Conservation (phyloP, 1,140 invertebrate species). For the Atopsyche davidsoni region DNA sequence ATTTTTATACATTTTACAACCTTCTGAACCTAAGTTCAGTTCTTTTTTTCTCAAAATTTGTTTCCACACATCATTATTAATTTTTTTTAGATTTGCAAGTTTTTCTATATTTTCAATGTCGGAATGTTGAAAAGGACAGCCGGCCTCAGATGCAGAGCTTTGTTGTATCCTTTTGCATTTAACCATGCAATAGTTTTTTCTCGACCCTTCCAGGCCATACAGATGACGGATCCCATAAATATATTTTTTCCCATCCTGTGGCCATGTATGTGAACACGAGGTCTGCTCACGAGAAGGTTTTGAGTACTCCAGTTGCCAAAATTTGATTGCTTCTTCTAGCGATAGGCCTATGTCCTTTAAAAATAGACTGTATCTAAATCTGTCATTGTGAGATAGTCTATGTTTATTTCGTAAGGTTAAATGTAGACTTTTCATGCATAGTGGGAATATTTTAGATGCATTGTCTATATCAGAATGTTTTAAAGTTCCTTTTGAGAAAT, state of each 20-base stretch:
- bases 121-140: slow-evolving; percentile 56
- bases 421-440: slow-evolving; percentile 71
- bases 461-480: slow-evolving; percentile 46
- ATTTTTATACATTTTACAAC: slow-evolving; percentile 23
- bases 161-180: slow-evolving; percentile 51
- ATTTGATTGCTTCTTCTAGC: slow-evolving; percentile 55
- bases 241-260: slow-evolving; percentile 56
- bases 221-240: slow-evolving; percentile 65
- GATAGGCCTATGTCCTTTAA: slow-evolving; percentile 65
- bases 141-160: slow-evolving; percentile 50
- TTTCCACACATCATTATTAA: slow-evolving; percentile 11
- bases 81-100: slow-evolving; percentile 33
- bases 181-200: slow-evolving; percentile 54
- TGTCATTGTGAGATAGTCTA: slow-evolving; percentile 65
- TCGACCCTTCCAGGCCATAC: slow-evolving; percentile 64
- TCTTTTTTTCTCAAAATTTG: slow-evolving; percentile 15
- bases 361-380: slow-evolving; percentile 64
- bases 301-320: slow-evolving; percentile 63
- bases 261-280: slow-evolving; percentile 58
- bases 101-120: slow-evolving; percentile 43
- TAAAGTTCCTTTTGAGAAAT: slow-evolving; percentile 33
- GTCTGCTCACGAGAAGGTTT: slow-evolving; percentile 45
- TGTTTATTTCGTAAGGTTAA: slow-evolving; percentile 55
- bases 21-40: slow-evolving; percentile 10
- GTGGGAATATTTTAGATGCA: slow-evolving; percentile 58